Evolutionary conservation across 2,888 invertebrate species (phyloP).

Genomic region (Beris morrisii): DNA sequence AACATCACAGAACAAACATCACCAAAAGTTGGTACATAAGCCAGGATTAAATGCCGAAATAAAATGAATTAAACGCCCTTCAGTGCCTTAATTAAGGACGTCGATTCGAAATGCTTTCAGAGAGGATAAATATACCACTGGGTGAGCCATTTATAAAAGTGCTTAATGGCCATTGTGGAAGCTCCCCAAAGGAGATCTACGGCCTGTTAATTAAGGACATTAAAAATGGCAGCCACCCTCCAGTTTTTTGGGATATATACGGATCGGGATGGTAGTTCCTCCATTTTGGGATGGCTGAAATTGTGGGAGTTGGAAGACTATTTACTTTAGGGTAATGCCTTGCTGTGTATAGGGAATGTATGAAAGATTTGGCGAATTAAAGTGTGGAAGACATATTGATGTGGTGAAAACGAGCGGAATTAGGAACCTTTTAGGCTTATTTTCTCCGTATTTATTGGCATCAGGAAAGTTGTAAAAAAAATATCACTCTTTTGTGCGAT

Average conservation of each 20-base stretch:
- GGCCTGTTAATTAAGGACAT: slow-evolving; percentile 40
- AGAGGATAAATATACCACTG: slow-evolving; percentile 37
- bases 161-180: slow-evolving; percentile 37
- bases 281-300: too few relatives aligned
- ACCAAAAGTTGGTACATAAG: slow-evolving; percentile 30
- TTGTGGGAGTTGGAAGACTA: not conserved
- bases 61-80: slow-evolving; percentile 57
- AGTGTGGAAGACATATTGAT: slow-evolving; percentile 13
- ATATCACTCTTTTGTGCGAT: too few relatives aligned
- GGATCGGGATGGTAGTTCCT: too few relatives aligned
- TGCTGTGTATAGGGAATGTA: not conserved
- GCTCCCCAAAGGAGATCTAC: slow-evolving; percentile 36
- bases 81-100: slow-evolving; percentile 57
- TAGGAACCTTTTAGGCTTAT: slow-evolving; percentile 31
- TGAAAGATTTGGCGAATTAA: not conserved
- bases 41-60: slow-evolving; percentile 34
- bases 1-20: slow-evolving; percentile 17
- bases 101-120: slow-evolving; percentile 53
- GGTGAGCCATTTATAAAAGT: slow-evolving; percentile 39
- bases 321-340: not conserved
- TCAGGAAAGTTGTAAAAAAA: too few relatives aligned
- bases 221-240: slow-evolving; percentile 38
- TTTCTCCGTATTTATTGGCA: slow-evolving; percentile 2
- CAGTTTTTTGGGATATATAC: not conserved
- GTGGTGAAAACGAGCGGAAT: slow-evolving; percentile 37